Conservation (phyloP, 2,888 invertebrate genomes). For the Temnothorax unifasciatus region DNA sequence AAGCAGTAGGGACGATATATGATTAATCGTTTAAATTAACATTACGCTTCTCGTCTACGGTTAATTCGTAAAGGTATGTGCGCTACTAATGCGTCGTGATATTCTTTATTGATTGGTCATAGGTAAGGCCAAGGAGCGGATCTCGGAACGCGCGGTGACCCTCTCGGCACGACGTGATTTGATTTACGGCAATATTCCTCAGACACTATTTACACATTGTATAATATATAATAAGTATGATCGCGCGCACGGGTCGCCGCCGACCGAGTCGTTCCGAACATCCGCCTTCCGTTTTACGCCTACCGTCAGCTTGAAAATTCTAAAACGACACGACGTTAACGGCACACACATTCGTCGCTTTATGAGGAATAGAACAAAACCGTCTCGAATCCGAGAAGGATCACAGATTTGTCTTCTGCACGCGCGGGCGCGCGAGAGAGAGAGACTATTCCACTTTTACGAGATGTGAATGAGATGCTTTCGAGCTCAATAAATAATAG, state of each 20-base stretch:
- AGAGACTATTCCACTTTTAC: slow-evolving; percentile 36
- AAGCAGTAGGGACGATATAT: slow-evolving; percentile 40
- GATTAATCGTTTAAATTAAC: slow-evolving; percentile 46
- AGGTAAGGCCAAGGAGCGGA: slow-evolving; percentile 51
- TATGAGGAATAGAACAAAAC: slow-evolving; percentile 46
- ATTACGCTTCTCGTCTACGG: slow-evolving; percentile 41
- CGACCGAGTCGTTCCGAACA: slow-evolving; percentile 32
- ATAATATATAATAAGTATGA: slow-evolving; percentile 51
- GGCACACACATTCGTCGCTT: slow-evolving; percentile 44
- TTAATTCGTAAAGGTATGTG: slow-evolving; percentile 52
- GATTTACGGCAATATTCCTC: slow-evolving; percentile 43
- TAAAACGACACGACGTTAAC: slow-evolving; percentile 49
- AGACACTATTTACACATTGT: slow-evolving; percentile 50
- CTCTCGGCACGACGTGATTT: slow-evolving; percentile 34
- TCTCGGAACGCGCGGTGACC: slow-evolving; percentile 52
- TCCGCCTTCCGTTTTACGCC: slow-evolving; percentile 20
- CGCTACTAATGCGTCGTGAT: slow-evolving; percentile 56
- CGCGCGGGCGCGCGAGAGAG: slow-evolving; percentile 16
- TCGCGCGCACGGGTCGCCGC: slow-evolving; percentile 26
- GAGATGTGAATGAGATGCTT: slow-evolving; percentile 38
- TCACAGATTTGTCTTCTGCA: slow-evolving; percentile 40
- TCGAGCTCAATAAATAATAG: slow-evolving; percentile 60
- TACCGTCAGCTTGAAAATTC: slow-evolving; percentile 33
- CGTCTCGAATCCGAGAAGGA: slow-evolving; percentile 43
- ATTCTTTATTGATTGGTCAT: slow-evolving; percentile 60